Conservation (phyloP, 2,888 invertebrate species). For the Cerceris ruficornis region DNA sequence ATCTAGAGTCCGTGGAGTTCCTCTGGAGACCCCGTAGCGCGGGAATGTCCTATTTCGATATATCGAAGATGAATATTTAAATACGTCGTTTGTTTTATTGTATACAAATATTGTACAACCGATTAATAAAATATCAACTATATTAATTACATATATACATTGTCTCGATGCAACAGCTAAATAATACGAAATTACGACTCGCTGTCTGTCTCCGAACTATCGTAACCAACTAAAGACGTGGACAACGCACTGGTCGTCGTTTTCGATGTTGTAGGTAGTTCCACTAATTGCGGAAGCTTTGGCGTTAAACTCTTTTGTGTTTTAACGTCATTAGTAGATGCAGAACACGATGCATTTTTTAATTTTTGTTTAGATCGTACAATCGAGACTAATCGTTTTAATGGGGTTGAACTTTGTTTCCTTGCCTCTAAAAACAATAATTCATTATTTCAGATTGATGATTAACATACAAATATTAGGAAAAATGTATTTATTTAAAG, state of each 20-base stretch:
- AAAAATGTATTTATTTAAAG: conserved; percentile 9
- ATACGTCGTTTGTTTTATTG: conserved; percentile 18
- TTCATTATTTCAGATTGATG: background rate
- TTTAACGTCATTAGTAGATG: conserved; percentile 25
- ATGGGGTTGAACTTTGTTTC: conserved; percentile 52
- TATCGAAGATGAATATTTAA: conserved; percentile 1
- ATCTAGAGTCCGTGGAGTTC: too few relatives aligned
- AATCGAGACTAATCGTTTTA: conserved; percentile 72
- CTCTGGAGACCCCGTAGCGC: background rate
- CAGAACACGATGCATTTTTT: conserved; percentile 47
- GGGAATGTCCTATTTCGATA: background rate
- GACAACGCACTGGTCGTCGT: conserved; percentile 20
- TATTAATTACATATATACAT: conserved; percentile 61
- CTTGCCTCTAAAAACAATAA: conserved; percentile 61
- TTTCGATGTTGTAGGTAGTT: conserved; percentile 49
- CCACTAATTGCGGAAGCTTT: conserved; percentile 52
- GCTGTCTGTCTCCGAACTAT: conserved; percentile 78
- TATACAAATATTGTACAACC: conserved; percentile 23
- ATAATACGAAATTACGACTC: conserved; percentile 71
- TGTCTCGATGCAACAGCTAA: conserved; percentile 32
- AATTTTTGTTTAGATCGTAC: conserved; percentile 66
- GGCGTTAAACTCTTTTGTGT: conserved; percentile 39
- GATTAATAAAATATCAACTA: conserved; percentile 19
- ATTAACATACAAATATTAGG: conserved; percentile 3
- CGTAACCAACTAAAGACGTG: conserved; percentile 76